These are phyloP conservation scores for Drosophila grimshawi DNA, from an alignment of 1,140 invertebrate genomes.

Conservation along the genomic window DNA sequence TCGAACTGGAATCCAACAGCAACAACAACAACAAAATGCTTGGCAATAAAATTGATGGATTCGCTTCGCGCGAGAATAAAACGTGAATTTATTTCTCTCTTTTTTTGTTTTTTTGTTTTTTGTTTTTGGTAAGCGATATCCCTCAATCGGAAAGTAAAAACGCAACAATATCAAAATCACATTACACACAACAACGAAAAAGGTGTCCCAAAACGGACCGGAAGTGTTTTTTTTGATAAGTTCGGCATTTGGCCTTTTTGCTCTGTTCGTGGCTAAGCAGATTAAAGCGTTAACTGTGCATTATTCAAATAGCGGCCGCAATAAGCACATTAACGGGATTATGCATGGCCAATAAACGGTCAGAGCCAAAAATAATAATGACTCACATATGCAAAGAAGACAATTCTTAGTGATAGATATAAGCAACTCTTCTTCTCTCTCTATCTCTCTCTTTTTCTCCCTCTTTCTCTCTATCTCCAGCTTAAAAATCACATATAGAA, in stretches of 20 bases:
- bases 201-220: slow-evolving; percentile 18
- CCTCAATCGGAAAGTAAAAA: slow-evolving; percentile 35
- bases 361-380: slow-evolving; percentile 13
- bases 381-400: slow-evolving; percentile 59
- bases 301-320: slow-evolving; percentile 76
- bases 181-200: slow-evolving; percentile 25
- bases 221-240: slow-evolving; percentile 37
- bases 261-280: slow-evolving; percentile 56
- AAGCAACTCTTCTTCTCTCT: neutral
- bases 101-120: neutral
- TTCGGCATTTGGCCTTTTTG: neutral
- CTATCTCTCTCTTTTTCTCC: neutral
- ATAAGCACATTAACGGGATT: slow-evolving; percentile 74
- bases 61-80: slow-evolving; percentile 59
- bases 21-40: slow-evolving; percentile 57
- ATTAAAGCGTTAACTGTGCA: slow-evolving; percentile 79
- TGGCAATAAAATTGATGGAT: slow-evolving; percentile 77
- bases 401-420: neutral
- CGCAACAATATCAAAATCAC: slow-evolving; percentile 35
- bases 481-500: neutral
- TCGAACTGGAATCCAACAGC: slow-evolving; percentile 28
- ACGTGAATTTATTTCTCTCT: neutral
- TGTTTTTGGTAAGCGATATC: slow-evolving; percentile 18
- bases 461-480: neutral
- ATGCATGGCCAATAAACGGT: slow-evolving; percentile 75